Evolutionary conservation across 2,113 vertebrate genomes (phyloP).

Genomic region (Pterocles burchelli): DNA sequence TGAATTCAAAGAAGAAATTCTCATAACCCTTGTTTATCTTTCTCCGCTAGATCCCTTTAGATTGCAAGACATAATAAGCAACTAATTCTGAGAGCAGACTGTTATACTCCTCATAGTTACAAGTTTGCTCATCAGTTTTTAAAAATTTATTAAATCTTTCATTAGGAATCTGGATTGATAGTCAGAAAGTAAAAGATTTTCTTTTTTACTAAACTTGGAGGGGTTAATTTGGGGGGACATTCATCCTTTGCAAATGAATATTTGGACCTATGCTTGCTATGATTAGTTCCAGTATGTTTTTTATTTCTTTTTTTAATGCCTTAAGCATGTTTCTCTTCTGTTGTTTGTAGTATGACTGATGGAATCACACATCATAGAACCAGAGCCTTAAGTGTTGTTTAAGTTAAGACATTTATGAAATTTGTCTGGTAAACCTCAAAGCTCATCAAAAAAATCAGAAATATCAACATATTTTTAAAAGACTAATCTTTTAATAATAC

Average conservation of each 20-base stretch:
- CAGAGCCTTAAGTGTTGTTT: not conserved
- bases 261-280: not conserved
- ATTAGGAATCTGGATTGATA: not conserved
- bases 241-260: not conserved
- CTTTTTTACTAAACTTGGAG: not conserved
- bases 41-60: not conserved
- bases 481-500: slow-evolving; percentile 45
- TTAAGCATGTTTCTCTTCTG: not conserved
- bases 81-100: not conserved
- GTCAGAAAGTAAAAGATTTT: not conserved
- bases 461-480: slow-evolving; percentile 5
- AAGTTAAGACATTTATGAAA: not conserved
- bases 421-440: not conserved
- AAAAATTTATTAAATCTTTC: not conserved
- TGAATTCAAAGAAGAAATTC: not conserved
- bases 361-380: not conserved
- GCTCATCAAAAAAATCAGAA: not conserved
- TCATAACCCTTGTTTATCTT: not conserved
- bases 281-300: not conserved
- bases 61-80: not conserved
- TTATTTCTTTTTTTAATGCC: not conserved
- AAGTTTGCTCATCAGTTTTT: not conserved
- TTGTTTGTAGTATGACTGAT: not conserved
- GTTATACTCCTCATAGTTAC: not conserved
- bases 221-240: not conserved